phyloP scores from a whole-genome alignment of 2,113 vertebrate genomes.

The Tor tambroides region DNA sequence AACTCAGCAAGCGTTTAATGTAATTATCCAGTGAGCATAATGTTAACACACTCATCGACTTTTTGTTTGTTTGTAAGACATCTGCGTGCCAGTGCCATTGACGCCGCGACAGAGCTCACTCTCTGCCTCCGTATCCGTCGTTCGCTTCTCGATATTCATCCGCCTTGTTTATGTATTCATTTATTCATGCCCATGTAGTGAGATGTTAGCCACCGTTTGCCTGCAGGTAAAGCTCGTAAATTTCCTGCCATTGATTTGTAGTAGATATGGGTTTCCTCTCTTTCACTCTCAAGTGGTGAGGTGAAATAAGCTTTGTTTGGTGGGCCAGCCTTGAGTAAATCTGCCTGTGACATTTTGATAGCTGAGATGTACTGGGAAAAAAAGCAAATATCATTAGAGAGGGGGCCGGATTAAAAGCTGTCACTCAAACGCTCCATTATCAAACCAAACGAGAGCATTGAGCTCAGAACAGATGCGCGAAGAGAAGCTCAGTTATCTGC shows the following conservation, averaged over 20 bases:
- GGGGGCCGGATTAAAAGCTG: slow-evolving; percentile 72
- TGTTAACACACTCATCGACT: slow-evolving; percentile 24
- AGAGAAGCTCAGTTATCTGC: background rate
- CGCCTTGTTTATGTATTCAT: slow-evolving; percentile 48
- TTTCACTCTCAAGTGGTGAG: slow-evolving; percentile 53
- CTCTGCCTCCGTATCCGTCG: slow-evolving; percentile 6
- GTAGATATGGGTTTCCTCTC: slow-evolving; percentile 70
- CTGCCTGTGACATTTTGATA: slow-evolving; percentile 79
- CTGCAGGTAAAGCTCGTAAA: slow-evolving; percentile 68
- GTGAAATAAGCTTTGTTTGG: slow-evolving; percentile 78
- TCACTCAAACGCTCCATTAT: slow-evolving; percentile 73
- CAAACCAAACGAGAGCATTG: slow-evolving; percentile 51
- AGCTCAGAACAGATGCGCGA: slow-evolving; percentile 11
- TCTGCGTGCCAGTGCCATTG: background rate
- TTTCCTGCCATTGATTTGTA: slow-evolving; percentile 70
- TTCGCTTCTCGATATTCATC: background rate
- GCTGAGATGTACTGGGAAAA: slow-evolving; percentile 60
- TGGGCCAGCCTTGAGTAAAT: slow-evolving; percentile 72
- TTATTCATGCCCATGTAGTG: slow-evolving; percentile 53
- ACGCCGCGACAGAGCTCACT: background rate
- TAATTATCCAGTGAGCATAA: slow-evolving; percentile 31
- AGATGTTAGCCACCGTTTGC: slow-evolving; percentile 56
- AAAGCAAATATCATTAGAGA: slow-evolving; percentile 73
- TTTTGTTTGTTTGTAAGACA: slow-evolving; percentile 42
- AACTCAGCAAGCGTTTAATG: slow-evolving; percentile 33